A percentile compares a stretch with the other conserved stretches of the same genome.
Evolutionary conservation across 1,140 invertebrate genomes (phyloP).

Genomic region (Brachionus rotundiformis): DNA sequence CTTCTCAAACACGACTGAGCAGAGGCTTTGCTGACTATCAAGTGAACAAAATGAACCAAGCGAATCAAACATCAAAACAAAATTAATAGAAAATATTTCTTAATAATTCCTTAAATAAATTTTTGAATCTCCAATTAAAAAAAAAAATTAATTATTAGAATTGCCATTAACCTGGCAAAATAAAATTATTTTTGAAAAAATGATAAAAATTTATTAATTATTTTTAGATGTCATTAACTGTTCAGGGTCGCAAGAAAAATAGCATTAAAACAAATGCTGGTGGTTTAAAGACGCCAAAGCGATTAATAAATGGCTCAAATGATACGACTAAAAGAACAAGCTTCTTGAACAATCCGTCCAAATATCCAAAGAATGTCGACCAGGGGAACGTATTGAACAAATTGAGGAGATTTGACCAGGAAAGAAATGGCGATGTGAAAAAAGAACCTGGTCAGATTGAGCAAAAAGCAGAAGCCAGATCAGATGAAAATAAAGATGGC

Average conservation of each 20-base stretch:
- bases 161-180: not conserved
- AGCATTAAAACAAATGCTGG: not conserved
- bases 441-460: not conserved
- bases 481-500: not conserved
- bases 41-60: constrained; percentile 29
- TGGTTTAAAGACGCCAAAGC: not conserved
- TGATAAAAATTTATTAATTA: not conserved
- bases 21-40: constrained; percentile 48
- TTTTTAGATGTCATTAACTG: not conserved
- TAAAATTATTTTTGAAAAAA: not conserved
- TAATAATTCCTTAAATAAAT: not conserved
- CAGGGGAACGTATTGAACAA: not conserved
- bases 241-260: not conserved
- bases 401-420: not conserved
- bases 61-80: not conserved
- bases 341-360: not conserved
- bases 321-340: not conserved
- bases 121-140: not conserved
- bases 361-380: not conserved
- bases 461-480: not conserved
- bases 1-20: constrained; percentile 37
- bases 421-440: not conserved
- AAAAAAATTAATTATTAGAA: not conserved
- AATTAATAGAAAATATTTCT: not conserved
- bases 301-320: not conserved